Evolutionary conservation across 2,797 vertebrate genomes (phyloP), one percentile per base, ranked within the genome.

Genomic region (Gallirallus australis): DNA sequence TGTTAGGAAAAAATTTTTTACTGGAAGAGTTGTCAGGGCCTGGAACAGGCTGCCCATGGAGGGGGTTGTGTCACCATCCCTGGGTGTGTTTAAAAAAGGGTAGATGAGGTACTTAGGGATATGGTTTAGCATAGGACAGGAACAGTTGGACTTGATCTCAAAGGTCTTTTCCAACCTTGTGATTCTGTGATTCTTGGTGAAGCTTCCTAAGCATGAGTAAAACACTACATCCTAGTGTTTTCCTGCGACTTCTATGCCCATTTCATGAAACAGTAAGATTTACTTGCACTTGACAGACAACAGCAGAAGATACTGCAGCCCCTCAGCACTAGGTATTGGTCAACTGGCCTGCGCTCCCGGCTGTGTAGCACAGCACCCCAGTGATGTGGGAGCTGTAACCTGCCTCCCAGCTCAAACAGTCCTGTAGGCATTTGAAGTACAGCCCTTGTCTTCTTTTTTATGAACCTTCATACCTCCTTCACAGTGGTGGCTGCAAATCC

Each of bases 401-500:
- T 23, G 27, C 37, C 61, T 61, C 61, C 37, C 27, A 50, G 21
- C 21, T 35, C 20, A 39, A 37, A 48, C 65, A 52, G 21, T 5
- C 27, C 54, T 33, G 7, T 8, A 27, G 21, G 21, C 48, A 78
- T 28, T 47, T 2, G 1, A 72, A 83, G 40, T 9, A 40, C 39
- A 47, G 18, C 5, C 37, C 5, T 27, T 15, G 13, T 66, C 50
- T 56, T 37, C 9, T 50, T 63, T 77, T 65, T 77, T 8, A 45
- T 25, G 5, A 40, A 6, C 30, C 7, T 68, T 33, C 17, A 30
- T 24, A 33, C 6, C 21, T 9, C 48, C 33, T 63, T 56, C 20
- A 13, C 2, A 2, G 37, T 2, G 2, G 12, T 1, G 12, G 7
- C n/a, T 6, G 1, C 35, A 42, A 9, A 15, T 4, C 12, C 9